These are phyloP conservation scores for Chromobotia macracanthus DNA, from an alignment of 2,797 vertebrate genomes.

Conservation along the genomic window DNA sequence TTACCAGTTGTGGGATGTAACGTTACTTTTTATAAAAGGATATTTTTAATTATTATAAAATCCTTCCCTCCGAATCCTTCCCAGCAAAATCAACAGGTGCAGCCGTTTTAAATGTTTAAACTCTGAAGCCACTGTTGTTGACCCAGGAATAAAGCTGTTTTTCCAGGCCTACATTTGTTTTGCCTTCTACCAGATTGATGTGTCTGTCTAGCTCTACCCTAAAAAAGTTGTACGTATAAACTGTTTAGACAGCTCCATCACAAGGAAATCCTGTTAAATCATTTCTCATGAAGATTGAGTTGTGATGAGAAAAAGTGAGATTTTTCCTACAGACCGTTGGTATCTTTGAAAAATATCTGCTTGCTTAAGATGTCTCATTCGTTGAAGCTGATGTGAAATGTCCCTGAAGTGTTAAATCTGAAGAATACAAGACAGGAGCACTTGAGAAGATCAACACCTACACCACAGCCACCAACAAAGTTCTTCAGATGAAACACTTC, in stretches of 20 bases:
- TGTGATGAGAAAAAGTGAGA: neutral
- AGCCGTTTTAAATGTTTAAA: neutral
- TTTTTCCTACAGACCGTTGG: too few species aligned
- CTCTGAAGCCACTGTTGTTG: constrained; percentile 14
- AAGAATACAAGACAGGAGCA: neutral
- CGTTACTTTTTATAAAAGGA: too few species aligned
- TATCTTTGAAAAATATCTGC: neutral
- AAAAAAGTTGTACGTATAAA: constrained; percentile 22
- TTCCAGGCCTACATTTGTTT: constrained; percentile 38
- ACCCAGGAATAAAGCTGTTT: constrained; percentile 41
- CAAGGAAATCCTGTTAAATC: neutral
- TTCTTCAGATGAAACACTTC: neutral
- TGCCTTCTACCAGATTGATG: constrained; percentile 26
- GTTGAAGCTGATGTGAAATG: neutral
- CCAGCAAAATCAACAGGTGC: constrained; percentile 2
- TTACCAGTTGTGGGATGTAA: neutral
- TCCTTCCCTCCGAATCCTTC: neutral
- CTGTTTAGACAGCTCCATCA: constrained; percentile 43
- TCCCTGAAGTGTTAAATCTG: neutral
- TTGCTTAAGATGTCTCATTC: neutral
- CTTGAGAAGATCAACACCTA: neutral
- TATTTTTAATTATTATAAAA: too few species aligned
- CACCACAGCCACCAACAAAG: too few species aligned
- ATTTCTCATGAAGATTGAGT: neutral
- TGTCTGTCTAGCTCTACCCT: constrained; percentile 22